Conservation (phyloP, 2,888 invertebrate species). For the Chalcis sispes region DNA sequence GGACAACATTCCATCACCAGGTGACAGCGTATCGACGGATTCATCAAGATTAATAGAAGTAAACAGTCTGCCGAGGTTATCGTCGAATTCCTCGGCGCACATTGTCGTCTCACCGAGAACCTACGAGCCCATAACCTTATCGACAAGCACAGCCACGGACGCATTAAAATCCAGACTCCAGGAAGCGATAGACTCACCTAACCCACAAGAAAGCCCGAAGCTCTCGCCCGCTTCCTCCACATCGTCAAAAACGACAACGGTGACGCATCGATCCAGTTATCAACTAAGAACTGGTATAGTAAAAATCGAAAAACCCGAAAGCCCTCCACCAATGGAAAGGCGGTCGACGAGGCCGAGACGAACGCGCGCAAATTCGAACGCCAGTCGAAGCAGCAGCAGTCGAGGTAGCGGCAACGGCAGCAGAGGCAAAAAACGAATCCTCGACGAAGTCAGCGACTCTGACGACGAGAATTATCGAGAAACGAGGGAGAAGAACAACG, state of each 20-base stretch:
- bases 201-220: slow-evolving; percentile 29
- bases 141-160: background rate
- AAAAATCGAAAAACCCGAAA: slow-evolving; percentile 43
- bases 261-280: slow-evolving; percentile 10
- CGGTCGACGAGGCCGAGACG: slow-evolving; percentile 43
- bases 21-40: slow-evolving; percentile 64
- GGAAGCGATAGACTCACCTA: slow-evolving; percentile 3
- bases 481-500: slow-evolving; percentile 86
- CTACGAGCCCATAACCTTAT: slow-evolving; percentile 42
- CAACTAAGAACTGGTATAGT: slow-evolving; percentile 16
- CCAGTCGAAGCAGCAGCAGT: slow-evolving; percentile 21
- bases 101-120: slow-evolving; percentile 50
- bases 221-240: slow-evolving; percentile 24
- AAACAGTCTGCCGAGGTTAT: slow-evolving; percentile 51
- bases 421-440: slow-evolving; percentile 31
- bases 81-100: slow-evolving; percentile 47
- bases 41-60: slow-evolving; percentile 56
- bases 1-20: slow-evolving; percentile 66
- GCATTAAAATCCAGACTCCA: slow-evolving; percentile 18
- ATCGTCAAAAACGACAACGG: slow-evolving; percentile 2
- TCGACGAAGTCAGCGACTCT: slow-evolving; percentile 29
- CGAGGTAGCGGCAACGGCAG: slow-evolving; percentile 19
- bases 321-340: slow-evolving; percentile 52
- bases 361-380: slow-evolving; percentile 27
- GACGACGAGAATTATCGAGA: slow-evolving; percentile 80